Base-by-base conservation (phyloP, 1,140 invertebrate species). In the Leptestheria dahalacensis region DNA sequence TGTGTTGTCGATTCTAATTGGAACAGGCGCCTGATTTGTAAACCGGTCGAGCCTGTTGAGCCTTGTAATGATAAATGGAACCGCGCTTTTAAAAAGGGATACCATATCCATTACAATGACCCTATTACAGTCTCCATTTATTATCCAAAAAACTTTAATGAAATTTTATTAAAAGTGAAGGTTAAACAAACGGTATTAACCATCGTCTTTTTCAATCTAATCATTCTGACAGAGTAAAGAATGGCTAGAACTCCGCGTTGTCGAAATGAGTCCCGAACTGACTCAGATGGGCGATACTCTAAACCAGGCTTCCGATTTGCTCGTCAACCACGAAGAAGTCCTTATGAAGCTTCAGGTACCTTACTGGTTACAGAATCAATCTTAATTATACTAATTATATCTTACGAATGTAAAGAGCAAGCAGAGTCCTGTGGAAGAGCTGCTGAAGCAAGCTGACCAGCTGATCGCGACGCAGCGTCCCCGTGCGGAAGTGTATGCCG, bases 391-490 rank as follows among this genome's bases (percentile, higher is more conserved):
- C 6, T 33, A 25, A 12, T 77, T 41, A n/a, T n/a, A n/a, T n/a
- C n/a, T n/a, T n/a, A n/a, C n/a, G n/a, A n/a, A n/a, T n/a, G n/a
- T n/a, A n/a, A 69, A 93, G 87, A 84, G 79, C 65, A 90, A 94
- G 74, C 88, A 93, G 70, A 87, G 84, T 68, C 89, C 91, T 51
- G 88, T 94, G 62, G 86, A 90, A 66, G 88, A 93, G 72, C 78
- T 94, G 56, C 78, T 93, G 50, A 77, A 83, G 46, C 82, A 88
- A 71, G 89, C 89, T 0, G 90, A 94, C 72, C 81, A 85, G 65
- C 73, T 90, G 62, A 85, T 90, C 62, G 80, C 82, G 21, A 84
- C 81, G 3, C 86, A 92, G 68, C 80, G 79, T 65, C 82, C 84
- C 12, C 77, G 82, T 63, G 82, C 74, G 80, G 64, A 85, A 82